phyloP scores from a whole-genome alignment of 37 sponge, comb jelly and placozoan species.

The Mnemiopsis leidyi region DNA sequence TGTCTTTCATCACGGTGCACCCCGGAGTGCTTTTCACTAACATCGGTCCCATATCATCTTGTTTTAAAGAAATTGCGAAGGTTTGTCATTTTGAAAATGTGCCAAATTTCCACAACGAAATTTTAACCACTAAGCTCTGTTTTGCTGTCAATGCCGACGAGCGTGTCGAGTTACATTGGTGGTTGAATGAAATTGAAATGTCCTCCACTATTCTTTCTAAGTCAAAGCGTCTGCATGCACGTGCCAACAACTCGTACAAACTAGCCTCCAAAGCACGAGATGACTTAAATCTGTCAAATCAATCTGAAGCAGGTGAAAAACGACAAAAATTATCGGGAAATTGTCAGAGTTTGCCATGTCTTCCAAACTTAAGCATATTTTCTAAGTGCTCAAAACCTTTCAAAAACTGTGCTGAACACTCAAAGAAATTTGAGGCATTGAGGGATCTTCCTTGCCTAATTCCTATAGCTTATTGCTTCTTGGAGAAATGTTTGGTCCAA shows the following conservation, averaged over 20 bases:
- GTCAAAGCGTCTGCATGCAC: too few species aligned
- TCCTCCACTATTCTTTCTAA: too few species aligned
- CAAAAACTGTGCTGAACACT: too few species aligned
- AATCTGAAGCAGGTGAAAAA: too few species aligned
- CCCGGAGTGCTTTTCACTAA: background rate
- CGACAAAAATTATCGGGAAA: too few species aligned
- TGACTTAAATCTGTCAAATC: too few species aligned
- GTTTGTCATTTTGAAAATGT: background rate
- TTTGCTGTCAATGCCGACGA: background rate
- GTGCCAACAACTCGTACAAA: too few species aligned
- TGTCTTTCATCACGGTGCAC: background rate
- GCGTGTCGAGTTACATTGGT: background rate
- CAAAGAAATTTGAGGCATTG: too few species aligned
- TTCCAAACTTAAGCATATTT: too few species aligned
- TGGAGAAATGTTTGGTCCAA: background rate
- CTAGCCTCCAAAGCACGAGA: too few species aligned
- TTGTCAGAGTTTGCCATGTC: too few species aligned
- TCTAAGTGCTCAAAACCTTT: too few species aligned
- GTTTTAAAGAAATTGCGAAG: background rate
- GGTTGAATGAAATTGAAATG: constrained; percentile 18
- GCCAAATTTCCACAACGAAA: background rate
- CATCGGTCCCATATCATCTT: background rate
- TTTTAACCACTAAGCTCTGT: background rate
- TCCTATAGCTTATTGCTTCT: background rate
- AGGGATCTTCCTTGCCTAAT: background rate